phyloP scores from a whole-genome alignment of 1,140 invertebrate species.

The Hylyphantes graminicola region DNA sequence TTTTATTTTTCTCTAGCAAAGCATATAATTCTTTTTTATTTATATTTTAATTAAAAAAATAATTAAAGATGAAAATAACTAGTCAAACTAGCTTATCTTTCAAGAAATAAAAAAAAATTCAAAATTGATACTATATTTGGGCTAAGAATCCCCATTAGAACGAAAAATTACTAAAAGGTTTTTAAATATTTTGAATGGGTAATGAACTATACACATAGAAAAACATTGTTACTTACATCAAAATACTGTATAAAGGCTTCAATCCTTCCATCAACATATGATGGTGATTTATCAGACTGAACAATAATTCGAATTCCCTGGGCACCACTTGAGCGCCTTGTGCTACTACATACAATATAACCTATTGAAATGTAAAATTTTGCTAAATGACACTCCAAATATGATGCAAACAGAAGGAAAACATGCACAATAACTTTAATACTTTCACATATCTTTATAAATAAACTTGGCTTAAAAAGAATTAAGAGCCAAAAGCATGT shows the following conservation, averaged over 20 bases:
- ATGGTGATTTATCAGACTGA: conserved; percentile 87
- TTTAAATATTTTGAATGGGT: not conserved
- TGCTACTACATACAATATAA: conserved; percentile 92
- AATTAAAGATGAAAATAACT: too few species aligned
- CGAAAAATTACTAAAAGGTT: too few species aligned
- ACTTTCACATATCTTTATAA: too few species aligned
- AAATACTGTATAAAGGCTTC: conserved; percentile 86
- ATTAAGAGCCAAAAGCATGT: too few species aligned
- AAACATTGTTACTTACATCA: conserved; percentile 72
- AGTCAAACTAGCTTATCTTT: too few species aligned
- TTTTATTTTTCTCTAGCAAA: too few species aligned
- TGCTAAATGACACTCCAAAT: conserved; percentile 69
- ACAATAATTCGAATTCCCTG: conserved; percentile 90
- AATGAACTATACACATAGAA: not conserved
- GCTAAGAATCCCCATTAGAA: too few species aligned
- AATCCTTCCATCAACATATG: conserved; percentile 85
- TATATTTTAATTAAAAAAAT: too few species aligned
- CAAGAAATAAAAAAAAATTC: conserved; percentile 66
- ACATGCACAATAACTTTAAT: not conserved
- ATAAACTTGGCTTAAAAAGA: too few species aligned
- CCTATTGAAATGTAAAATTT: conserved; percentile 71
- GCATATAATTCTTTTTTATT: too few species aligned
- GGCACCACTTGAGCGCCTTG: conserved; percentile 82
- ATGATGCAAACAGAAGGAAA: not conserved
- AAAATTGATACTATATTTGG: conserved; percentile 63